Base-by-base conservation (phyloP, 2,888 invertebrate species). In the Eupithecia vulgata region DNA sequence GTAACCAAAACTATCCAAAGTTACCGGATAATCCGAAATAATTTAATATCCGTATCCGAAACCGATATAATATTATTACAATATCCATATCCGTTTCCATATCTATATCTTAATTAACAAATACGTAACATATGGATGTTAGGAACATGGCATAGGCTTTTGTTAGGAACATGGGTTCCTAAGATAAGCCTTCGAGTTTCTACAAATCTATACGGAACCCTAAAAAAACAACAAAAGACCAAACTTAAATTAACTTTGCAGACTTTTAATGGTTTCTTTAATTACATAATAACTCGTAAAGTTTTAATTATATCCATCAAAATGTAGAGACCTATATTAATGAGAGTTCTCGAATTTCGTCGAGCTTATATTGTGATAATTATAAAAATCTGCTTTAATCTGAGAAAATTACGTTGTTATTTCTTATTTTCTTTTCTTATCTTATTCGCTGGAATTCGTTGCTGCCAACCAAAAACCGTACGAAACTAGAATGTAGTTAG, bases 301-400 rank as follows among this genome's bases (percentile, higher is more conserved):
- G 25, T 71, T 71, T 67, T 71, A 71, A 71, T 66, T 35, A 71
- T 67, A 61, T 59, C 67, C 37, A 64, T 35, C 48, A 61, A 17
- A 13, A 57, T 15, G 52, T 35, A n/a, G 67, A 21, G 13, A n/a
- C n/a, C 35, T 62, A 34, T 17, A 21, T 62, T 35, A 62, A 35
- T 62, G 62, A 62, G 35, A 62, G 17, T 62, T 35, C 37, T 21
- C 62, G 10, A n/a, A 62, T 62, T 62, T n/a, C 1, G 21, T 35
- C 10, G 35, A n/a, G 15, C 8, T 62, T 57, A 5, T 25, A n/a
- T 37, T 62, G 34, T 61, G 61, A 17, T 34, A 1, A 17, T 34
- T 59, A 25, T 34, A 15, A 61, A 30, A 30, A 12, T 52, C 10
- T 13, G 25, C 21, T 57, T 25, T 13, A 57, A 57, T 25, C 25